Conservation (phyloP, 1,140 invertebrate species). For the Dendrolimus kikuchii region DNA sequence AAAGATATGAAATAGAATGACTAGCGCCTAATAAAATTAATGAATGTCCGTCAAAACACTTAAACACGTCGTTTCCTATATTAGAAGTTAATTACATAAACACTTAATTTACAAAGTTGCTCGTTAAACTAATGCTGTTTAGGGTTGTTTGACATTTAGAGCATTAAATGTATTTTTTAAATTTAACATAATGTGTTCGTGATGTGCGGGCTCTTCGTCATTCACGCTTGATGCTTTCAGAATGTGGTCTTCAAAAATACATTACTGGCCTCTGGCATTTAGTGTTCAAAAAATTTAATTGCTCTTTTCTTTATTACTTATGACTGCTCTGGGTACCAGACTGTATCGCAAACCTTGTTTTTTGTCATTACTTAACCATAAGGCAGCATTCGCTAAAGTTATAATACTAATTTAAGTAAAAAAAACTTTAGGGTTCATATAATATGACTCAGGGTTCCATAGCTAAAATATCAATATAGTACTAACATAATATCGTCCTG, state of each 20-base stretch:
- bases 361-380: no score
- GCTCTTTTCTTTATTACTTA: slow-evolving; percentile 7
- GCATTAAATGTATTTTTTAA: slow-evolving; percentile 17
- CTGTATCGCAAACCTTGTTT: no score
- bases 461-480: no score
- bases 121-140: slow-evolving; percentile 22
- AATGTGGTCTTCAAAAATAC: slow-evolving; percentile 14
- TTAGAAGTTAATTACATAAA: slow-evolving; percentile 29
- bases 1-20: slow-evolving; percentile 1
- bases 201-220: slow-evolving; percentile 18
- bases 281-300: no score
- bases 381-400: no score
- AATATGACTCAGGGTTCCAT: no score
- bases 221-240: slow-evolving; percentile 17
- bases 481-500: no score
- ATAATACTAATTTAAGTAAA: no score
- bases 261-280: slow-evolving; percentile 2
- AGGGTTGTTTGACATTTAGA: slow-evolving; percentile 22
- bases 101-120: slow-evolving; percentile 17
- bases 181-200: slow-evolving; percentile 26
- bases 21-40: slow-evolving; percentile 13
- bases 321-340: slow-evolving; percentile 15
- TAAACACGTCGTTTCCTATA: slow-evolving; percentile 23
- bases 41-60: slow-evolving; percentile 16
- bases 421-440: no score